phyloP scores from a whole-genome alignment of 53 echinoderm and acorn worm species.

The Mesocentrotus franciscanus region DNA sequence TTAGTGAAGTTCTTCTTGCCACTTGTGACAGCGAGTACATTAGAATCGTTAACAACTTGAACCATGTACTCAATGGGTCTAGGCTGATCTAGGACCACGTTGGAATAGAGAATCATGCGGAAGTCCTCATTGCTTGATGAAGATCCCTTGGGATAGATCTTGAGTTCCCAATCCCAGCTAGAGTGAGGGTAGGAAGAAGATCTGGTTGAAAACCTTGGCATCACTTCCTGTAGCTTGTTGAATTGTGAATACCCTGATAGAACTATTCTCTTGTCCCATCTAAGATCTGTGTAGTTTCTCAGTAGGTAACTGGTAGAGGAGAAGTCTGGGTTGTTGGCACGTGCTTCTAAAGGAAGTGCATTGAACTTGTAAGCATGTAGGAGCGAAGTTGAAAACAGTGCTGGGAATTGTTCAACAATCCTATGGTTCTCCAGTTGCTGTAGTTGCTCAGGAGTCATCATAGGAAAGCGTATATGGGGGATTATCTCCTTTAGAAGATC shows the following conservation, averaged over 20 bases:
- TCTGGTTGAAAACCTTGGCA: constrained; percentile 94
- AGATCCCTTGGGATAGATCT: constrained; percentile 97
- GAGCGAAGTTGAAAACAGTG: constrained; percentile 77
- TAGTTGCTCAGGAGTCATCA: constrained; percentile 96
- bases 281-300: constrained; percentile 94
- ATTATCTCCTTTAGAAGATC: constrained; percentile 81
- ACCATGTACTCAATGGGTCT: constrained; percentile 96
- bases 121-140: constrained; percentile 96
- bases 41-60: constrained; percentile 86
- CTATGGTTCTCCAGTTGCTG: constrained; percentile 81
- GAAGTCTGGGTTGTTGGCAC: constrained; percentile 80
- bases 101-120: constrained; percentile 94
- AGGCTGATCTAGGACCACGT: constrained; percentile 94
- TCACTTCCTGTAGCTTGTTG: constrained; percentile 83
- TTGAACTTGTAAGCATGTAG: constrained; percentile 94
- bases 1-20: constrained; percentile 98
- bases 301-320: constrained; percentile 77
- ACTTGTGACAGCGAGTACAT: constrained; percentile 80
- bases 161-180: constrained; percentile 99
- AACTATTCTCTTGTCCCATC: constrained; percentile 97
- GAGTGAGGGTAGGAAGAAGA: constrained; percentile 95
- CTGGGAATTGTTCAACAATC: constrained; percentile 79
- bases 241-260: constrained; percentile 88
- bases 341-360: constrained; percentile 80
- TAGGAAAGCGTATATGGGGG: constrained; percentile 88